Conservation (phyloP, 2,888 invertebrate species). For the Pollenia angustigena region DNA sequence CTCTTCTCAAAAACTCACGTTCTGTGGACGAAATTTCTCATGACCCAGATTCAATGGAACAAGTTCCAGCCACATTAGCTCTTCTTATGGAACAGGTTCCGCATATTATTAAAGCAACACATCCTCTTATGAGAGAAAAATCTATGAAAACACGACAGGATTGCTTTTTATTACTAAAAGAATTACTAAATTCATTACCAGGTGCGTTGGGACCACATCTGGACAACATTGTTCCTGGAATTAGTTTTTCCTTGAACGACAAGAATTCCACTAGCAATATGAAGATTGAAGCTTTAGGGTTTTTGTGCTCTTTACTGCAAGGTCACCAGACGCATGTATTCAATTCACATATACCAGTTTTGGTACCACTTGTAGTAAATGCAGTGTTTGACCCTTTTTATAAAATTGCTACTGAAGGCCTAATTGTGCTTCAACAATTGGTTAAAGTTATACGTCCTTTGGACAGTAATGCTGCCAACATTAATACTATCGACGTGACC, state of each 20-base stretch:
- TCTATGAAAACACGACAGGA: slow-evolving; percentile 95
- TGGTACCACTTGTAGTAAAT: slow-evolving; percentile 93
- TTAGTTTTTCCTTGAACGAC: slow-evolving; percentile 94
- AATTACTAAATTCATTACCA: slow-evolving; percentile 94
- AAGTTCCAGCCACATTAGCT: slow-evolving; percentile 89
- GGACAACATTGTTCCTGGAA: slow-evolving; percentile 93
- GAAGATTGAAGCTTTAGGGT: slow-evolving; percentile 98
- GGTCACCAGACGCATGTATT: slow-evolving; percentile 86
- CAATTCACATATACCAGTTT: slow-evolving; percentile 90
- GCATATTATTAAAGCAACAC: slow-evolving; percentile 93
- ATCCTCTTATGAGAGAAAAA: slow-evolving; percentile 93
- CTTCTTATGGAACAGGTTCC: slow-evolving; percentile 87
- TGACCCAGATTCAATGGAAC: slow-evolving; percentile 90
- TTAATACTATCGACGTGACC: slow-evolving; percentile 87
- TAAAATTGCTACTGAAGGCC: slow-evolving; percentile 98
- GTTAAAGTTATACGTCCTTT: slow-evolving; percentile 95
- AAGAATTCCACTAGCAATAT: slow-evolving; percentile 98
- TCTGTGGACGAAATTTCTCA: slow-evolving; percentile 87
- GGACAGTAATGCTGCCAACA: slow-evolving; percentile 80
- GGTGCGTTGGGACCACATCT: slow-evolving; percentile 94
- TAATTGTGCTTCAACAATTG: slow-evolving; percentile 95
- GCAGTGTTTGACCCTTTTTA: slow-evolving; percentile 98
- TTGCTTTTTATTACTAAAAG: slow-evolving; percentile 95
- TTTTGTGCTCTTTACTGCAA: slow-evolving; percentile 86
- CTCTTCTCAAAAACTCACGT: slow-evolving; percentile 94